These are phyloP conservation scores for Popillia japonica DNA, from an alignment of 1,140 invertebrate genomes.

Conservation along the genomic window DNA sequence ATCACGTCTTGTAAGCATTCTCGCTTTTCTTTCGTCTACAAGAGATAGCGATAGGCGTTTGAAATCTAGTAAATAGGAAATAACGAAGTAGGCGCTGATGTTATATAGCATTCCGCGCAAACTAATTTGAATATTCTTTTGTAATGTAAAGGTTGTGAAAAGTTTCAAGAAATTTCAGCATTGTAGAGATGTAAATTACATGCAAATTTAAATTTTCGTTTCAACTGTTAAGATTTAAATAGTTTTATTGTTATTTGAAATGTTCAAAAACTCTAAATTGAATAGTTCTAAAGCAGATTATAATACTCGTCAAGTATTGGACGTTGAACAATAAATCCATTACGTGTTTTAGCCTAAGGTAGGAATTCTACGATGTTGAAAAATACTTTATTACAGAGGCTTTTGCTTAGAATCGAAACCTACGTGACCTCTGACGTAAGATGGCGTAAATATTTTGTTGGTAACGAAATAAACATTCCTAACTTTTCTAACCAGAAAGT, in stretches of 20 bases:
- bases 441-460: no score
- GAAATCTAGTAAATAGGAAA: constrained; percentile 1
- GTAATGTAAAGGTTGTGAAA: neutral
- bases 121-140: constrained; percentile 19
- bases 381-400: no score
- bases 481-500: no score
- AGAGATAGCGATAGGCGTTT: neutral
- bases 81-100: neutral
- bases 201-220: constrained; percentile 1
- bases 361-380: no score
- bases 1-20: neutral
- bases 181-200: neutral
- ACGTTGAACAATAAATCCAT: no score
- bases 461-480: no score
- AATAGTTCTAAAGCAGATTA: no score
- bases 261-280: neutral
- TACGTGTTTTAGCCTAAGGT: no score
- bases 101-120: neutral
- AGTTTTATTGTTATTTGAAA: neutral
- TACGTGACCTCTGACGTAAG: no score
- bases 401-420: no score
- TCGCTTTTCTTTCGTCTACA: neutral
- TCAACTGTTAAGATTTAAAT: neutral
- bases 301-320: no score
- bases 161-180: neutral